Evolutionary conservation across 1,140 invertebrate species (phyloP).

Genomic region (Papilio polyxenes): DNA sequence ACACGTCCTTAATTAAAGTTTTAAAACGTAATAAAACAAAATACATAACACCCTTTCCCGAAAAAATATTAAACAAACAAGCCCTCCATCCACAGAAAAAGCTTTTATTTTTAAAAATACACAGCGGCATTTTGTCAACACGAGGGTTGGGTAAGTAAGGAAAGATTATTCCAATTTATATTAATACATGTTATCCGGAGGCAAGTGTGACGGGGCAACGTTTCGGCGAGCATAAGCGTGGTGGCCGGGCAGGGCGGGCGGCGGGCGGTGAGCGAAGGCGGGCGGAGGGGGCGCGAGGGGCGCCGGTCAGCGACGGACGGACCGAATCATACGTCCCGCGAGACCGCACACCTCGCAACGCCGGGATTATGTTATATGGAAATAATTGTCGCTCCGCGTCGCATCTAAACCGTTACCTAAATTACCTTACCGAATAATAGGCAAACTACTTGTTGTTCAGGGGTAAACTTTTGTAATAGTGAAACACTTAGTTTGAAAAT

Average conservation of each 20-base stretch:
- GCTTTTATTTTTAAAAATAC: constrained; percentile 29
- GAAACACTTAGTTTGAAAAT: background rate
- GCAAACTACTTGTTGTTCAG: constrained; percentile 56
- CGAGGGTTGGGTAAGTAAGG: constrained; percentile 50
- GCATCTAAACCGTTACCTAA: constrained; percentile 53
- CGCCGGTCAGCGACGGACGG: background rate
- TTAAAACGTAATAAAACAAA: constrained; percentile 17
- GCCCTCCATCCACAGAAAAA: background rate
- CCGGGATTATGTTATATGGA: constrained; percentile 71
- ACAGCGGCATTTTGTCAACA: constrained; percentile 30
- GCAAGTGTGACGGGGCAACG: constrained; percentile 46
- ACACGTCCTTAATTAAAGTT: constrained; percentile 14
- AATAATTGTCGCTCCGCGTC: constrained; percentile 69
- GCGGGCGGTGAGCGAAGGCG: background rate
- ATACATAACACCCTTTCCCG: constrained; percentile 16
- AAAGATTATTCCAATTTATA: constrained; percentile 63
- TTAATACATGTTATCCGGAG: constrained; percentile 60
- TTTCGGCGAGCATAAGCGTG: constrained; percentile 41
- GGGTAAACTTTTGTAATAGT: constrained; percentile 48
- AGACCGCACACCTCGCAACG: constrained; percentile 60
- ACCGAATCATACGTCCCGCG: constrained; percentile 53
- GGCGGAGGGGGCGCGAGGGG: background rate
- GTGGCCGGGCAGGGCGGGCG: background rate
- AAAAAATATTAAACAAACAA: constrained; percentile 16
- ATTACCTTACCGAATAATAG: constrained; percentile 61